Conservation (phyloP, 1,140 invertebrate genomes). For the Protaetia brevitarsis region DNA sequence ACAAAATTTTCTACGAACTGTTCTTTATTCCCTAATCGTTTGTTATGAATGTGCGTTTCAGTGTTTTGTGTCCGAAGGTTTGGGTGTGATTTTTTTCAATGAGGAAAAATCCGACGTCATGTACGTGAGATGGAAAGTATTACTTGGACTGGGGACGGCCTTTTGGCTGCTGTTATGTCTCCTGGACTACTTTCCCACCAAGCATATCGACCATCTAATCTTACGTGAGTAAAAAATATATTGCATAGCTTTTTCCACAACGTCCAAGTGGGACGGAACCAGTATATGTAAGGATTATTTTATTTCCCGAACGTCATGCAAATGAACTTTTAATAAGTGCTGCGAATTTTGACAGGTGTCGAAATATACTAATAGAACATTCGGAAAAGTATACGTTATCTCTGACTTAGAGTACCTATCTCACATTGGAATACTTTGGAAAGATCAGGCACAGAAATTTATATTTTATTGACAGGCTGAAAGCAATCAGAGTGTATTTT, state of each 20-base stretch:
- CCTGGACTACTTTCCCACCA: slow-evolving; percentile 29
- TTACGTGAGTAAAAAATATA: neutral
- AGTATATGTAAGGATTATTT: too few relatives aligned
- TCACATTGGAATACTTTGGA: too few relatives aligned
- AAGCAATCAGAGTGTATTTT: too few relatives aligned
- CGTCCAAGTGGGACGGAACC: too few relatives aligned
- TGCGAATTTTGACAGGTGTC: too few relatives aligned
- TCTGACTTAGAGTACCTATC: too few relatives aligned
- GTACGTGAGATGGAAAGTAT: slow-evolving; percentile 35
- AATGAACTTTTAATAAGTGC: too few relatives aligned
- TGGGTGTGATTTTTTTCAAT: neutral
- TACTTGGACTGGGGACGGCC: slow-evolving; percentile 31
- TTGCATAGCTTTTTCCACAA: neutral
- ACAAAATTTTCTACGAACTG: neutral
- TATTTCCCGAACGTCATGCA: too few relatives aligned
- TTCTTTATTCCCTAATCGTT: neutral
- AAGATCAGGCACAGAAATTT: too few relatives aligned
- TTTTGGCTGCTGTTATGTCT: slow-evolving; percentile 36
- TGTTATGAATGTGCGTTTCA: neutral
- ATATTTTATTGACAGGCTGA: too few relatives aligned
- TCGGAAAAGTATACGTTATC: too few relatives aligned
- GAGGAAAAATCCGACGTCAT: slow-evolving; percentile 21
- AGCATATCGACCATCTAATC: slow-evolving; percentile 25
- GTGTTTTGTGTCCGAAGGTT: neutral
- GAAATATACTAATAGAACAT: too few relatives aligned